Base-by-base conservation (phyloP, 1,140 invertebrate genomes). In the Bicyclus anynana region DNA sequence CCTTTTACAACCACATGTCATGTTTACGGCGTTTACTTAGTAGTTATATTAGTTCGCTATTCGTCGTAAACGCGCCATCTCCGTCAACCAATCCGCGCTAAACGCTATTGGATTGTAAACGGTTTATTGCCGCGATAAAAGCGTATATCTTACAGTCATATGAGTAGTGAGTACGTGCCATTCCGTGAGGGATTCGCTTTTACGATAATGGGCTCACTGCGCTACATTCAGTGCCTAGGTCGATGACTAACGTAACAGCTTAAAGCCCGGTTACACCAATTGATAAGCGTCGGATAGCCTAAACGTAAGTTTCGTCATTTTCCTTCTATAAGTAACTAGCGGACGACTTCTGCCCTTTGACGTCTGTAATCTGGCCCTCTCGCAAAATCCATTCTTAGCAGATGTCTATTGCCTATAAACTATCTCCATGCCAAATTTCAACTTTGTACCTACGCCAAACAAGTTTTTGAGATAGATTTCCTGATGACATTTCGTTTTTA, bases 21-120 rank as follows among this genome's bases (percentile, higher is more conserved):
- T 5, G 9, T 26, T 40, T 13, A 40, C 12, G 17, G 6, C 37
- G 48, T 38, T 52, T 52, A 52, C 50, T 52, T 51, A 37, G 48
- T 37, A 10, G 26, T 27, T 13, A 52, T 37, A 20, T 52, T 52
- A 38, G 38, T 38, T 33, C 33, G 37, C 17, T 17, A 40, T 17
- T 40, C 37, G 27, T 17, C 35, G 50, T 52, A 40, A 53, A 53
- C n/a, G 26, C 13, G 16, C 1, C n/a, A 53, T 53, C 52, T 52
- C 17, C 52, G 42, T 54, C 20, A 54, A 54, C 27, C 42, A 20
- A 47, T 47, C 27, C 53, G 20, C 42, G 42, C 35, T 16, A 46
- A 35, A 29, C 21, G 26, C 35, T 54, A 54, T 47, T 54, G 53
- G 42, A 47, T 18, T 54, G 53, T 54, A 35, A 54, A 35, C 29